phyloP scores from a whole-genome alignment of 2,113 vertebrate species.

The Phalacrocorax carbo region DNA sequence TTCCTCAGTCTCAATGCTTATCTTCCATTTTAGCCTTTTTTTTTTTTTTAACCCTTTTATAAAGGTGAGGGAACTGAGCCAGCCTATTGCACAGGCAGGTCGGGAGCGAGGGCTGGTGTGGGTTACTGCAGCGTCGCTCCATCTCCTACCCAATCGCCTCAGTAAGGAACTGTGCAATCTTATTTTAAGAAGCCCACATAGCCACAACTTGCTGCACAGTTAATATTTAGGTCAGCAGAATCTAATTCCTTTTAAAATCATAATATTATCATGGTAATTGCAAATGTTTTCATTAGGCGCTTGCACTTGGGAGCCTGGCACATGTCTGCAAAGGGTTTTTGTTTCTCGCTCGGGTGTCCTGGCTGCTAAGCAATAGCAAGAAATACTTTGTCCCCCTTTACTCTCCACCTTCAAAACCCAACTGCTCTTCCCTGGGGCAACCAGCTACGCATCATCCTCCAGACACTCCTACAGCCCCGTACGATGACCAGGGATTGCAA shows the following conservation, averaged over 20 bases:
- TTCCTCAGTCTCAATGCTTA: fast-evolving
- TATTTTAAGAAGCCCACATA: neutral
- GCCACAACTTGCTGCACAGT: neutral
- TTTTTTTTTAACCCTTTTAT: neutral
- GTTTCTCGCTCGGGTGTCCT: neutral
- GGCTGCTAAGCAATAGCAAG: neutral
- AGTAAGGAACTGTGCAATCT: neutral
- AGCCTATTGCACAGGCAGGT: fast-evolving
- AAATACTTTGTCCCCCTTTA: neutral
- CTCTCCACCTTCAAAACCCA: neutral
- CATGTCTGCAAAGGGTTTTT: neutral
- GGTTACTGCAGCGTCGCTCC: neutral
- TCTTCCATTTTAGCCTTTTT: neutral
- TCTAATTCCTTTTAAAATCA: slow-evolving; percentile 35
- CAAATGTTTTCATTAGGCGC: slow-evolving; percentile 30
- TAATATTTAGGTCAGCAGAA: slow-evolving; percentile 52
- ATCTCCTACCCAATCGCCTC: neutral
- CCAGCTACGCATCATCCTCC: fast-evolving
- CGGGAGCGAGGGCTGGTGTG: neutral
- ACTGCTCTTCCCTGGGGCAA: neutral
- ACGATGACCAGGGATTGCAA: no score
- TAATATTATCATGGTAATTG: slow-evolving; percentile 46
- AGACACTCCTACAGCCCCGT: neutral
- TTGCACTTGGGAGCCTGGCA: neutral
- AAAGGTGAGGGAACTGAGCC: slow-evolving; percentile 10